Evolutionary conservation across 2,888 invertebrate species (phyloP).

Genomic region (Toxonevra muliebris): DNA sequence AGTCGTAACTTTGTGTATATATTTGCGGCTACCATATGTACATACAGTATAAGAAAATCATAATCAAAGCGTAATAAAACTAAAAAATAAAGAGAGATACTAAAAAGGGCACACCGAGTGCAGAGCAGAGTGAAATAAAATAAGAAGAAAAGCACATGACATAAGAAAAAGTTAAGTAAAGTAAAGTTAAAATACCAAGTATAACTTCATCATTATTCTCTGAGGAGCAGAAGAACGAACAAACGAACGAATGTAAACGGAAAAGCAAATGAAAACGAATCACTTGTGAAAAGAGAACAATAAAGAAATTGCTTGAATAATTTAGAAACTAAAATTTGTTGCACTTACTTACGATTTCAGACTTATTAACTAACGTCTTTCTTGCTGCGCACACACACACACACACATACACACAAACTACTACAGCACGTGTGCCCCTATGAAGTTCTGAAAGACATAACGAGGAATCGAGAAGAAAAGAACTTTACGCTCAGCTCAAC

Average conservation of each 20-base stretch:
- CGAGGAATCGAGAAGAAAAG: constrained; percentile 29
- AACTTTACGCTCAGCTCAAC: constrained; percentile 27
- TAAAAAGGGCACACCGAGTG: neutral
- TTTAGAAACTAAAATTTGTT: neutral
- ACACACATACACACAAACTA: constrained; percentile 9
- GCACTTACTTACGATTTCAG: no score
- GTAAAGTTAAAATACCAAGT: constrained; percentile 12
- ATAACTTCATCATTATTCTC: constrained; percentile 10
- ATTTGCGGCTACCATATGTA: neutral
- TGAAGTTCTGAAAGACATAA: constrained; percentile 24
- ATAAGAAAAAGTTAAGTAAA: constrained; percentile 14
- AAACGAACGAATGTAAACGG: constrained; percentile 11
- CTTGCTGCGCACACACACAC: constrained; percentile 1
- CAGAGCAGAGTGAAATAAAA: neutral
- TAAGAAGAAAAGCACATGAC: constrained; percentile 36
- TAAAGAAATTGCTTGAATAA: constrained; percentile 8
- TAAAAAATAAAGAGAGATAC: neutral
- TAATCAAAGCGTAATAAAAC: no score
- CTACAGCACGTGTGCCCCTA: constrained; percentile 10
- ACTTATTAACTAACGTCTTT: no score
- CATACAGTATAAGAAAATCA: no score
- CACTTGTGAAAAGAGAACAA: constrained; percentile 14
- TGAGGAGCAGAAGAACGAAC: constrained; percentile 3
- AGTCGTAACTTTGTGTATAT: neutral
- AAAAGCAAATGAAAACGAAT: constrained; percentile 17